Conservation (phyloP, 1,140 invertebrate genomes). For the Camponotus floridanus region DNA sequence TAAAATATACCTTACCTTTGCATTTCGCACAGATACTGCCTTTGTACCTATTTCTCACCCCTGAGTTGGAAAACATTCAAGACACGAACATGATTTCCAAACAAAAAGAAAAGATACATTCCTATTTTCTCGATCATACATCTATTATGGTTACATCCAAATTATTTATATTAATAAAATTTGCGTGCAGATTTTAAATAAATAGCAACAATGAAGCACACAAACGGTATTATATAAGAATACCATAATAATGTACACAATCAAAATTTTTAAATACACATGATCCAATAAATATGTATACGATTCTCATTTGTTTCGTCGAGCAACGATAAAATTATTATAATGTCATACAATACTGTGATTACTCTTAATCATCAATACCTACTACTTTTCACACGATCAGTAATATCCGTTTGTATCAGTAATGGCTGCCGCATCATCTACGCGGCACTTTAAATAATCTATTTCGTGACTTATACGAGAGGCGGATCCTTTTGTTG, state of each 20-base stretch:
- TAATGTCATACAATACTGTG: constrained; percentile 70
- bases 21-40: constrained; percentile 67
- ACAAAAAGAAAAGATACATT: constrained; percentile 35
- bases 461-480: constrained; percentile 75
- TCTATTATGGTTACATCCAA: constrained; percentile 18
- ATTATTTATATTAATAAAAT: constrained; percentile 39
- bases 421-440: constrained; percentile 41
- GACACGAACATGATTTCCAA: constrained; percentile 42
- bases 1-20: constrained; percentile 60
- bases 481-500: constrained; percentile 80
- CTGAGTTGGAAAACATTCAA: constrained; percentile 66
- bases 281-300: constrained; percentile 35
- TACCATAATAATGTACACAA: constrained; percentile 29
- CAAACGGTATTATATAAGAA: background rate
- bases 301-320: constrained; percentile 33
- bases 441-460: constrained; percentile 6
- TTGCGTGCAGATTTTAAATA: constrained; percentile 14
- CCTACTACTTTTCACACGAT: constrained; percentile 60
- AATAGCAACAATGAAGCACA: background rate
- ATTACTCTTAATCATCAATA: constrained; percentile 48
- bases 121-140: constrained; percentile 50
- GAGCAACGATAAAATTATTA: constrained; percentile 63
- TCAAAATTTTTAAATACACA: constrained; percentile 5
- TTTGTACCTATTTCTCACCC: constrained; percentile 75
- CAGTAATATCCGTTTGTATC: constrained; percentile 35